A percentile compares a stretch with the other conserved stretches of the same genome.
Evolutionary conservation across 2,797 vertebrate species (phyloP).

Genomic region (Alca torda): DNA sequence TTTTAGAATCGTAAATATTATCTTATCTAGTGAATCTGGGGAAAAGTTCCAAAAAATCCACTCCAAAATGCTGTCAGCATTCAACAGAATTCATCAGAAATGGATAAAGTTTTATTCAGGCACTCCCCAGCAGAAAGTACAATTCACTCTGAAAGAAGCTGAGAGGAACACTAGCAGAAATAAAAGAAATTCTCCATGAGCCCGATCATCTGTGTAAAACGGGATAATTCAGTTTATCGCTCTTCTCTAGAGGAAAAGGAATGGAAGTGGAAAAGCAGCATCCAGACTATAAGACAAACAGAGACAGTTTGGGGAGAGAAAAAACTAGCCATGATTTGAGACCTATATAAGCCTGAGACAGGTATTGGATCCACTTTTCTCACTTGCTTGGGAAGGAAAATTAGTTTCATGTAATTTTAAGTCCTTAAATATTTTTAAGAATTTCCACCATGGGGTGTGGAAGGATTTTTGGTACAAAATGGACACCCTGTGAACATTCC

Average conservation of each 20-base stretch:
- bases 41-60: constrained; percentile 17
- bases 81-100: constrained; percentile 21
- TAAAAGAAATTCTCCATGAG: neutral
- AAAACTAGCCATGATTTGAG: neutral
- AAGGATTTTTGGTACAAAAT: no score
- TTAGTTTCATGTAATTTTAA: neutral
- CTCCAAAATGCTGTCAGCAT: constrained; percentile 22
- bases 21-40: constrained; percentile 7
- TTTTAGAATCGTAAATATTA: neutral
- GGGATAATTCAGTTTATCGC: neutral
- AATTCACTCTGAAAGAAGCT: constrained; percentile 25
- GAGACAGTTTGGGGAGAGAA: neutral
- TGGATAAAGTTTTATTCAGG: neutral
- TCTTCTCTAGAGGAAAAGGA: neutral
- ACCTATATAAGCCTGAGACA: neutral
- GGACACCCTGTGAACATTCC: no score
- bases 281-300: neutral
- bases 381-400: neutral
- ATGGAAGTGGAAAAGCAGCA: neutral
- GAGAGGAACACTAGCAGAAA: neutral
- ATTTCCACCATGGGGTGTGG: neutral
- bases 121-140: neutral
- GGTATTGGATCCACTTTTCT: neutral
- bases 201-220: neutral
- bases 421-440: neutral